These are phyloP conservation scores for Alectoris magna DNA, from an alignment of 2,797 vertebrate genomes.

Conservation along the genomic window DNA sequence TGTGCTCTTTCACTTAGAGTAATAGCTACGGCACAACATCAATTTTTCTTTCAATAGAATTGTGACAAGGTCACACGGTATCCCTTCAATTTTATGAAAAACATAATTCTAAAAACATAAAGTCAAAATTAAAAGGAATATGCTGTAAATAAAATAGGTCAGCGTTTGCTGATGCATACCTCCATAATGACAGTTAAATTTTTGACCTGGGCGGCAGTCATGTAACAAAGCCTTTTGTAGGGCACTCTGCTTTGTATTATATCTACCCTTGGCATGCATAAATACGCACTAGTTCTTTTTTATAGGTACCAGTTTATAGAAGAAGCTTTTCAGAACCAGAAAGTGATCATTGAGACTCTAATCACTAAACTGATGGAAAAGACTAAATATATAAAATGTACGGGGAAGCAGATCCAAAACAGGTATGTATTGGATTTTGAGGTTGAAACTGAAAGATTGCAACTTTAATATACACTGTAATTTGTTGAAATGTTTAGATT, in stretches of 20 bases:
- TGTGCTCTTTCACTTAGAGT: neutral
- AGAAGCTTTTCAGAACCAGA: conserved; percentile 98
- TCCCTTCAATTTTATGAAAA: neutral
- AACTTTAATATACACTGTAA: neutral
- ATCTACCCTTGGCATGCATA: neutral
- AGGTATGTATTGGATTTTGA: conserved; percentile 81
- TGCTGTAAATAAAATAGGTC: neutral
- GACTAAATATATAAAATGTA: conserved; percentile 93
- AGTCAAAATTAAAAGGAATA: neutral
- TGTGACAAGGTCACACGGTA: neutral
- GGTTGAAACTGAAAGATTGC: neutral
- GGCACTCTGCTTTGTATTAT: neutral
- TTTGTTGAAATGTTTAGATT: neutral
- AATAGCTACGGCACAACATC: neutral
- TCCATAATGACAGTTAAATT: neutral
- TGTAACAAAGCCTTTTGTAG: neutral
- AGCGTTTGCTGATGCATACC: neutral
- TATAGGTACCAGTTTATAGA: conserved; percentile 95
- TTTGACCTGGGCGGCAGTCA: neutral
- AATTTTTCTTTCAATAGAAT: neutral
- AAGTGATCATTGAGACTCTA: conserved; percentile 94
- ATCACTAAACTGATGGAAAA: conserved; percentile 96
- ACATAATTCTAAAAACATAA: neutral
- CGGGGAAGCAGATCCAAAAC: conserved; percentile 91
- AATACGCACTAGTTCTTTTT: conserved; percentile 20